Percentiles rank a stretch among this genome's conserved stretches.
Conservation (phyloP, 2,888 invertebrate species). For the Drepanosiphum platanoidis region DNA sequence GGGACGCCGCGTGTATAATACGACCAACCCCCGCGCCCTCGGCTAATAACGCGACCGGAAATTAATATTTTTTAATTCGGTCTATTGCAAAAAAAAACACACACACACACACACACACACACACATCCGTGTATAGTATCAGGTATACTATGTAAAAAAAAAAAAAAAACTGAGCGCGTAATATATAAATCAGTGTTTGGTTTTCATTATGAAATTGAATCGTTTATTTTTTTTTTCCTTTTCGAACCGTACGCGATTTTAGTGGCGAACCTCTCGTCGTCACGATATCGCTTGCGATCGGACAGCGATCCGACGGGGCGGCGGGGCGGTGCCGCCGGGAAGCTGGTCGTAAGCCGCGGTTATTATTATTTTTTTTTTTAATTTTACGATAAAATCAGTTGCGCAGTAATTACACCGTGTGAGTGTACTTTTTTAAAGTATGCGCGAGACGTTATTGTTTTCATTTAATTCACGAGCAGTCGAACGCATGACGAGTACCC, state of each 20-base stretch:
- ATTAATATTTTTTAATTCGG: constrained; percentile 48
- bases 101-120: too few relatives aligned
- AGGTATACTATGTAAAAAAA: too few relatives aligned
- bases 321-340: background rate
- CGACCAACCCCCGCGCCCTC: constrained; percentile 1
- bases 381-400: too few relatives aligned
- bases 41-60: constrained; percentile 37
- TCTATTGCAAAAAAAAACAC: background rate
- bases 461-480: too few relatives aligned
- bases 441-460: too few relatives aligned
- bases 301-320: background rate
- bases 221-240: background rate
- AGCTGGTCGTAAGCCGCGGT: background rate
- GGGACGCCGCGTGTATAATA: too few relatives aligned
- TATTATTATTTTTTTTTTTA: too few relatives aligned
- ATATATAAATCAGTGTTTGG: constrained; percentile 31
- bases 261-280: too few relatives aligned
- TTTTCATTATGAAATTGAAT: constrained; percentile 25
- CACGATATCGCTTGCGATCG: background rate
- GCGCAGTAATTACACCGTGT: too few relatives aligned
- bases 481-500: too few relatives aligned
- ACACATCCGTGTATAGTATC: too few relatives aligned
- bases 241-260: background rate
- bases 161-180: background rate
- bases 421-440: too few relatives aligned